A percentile compares a stretch with the other conserved stretches of the same genome.
Evolutionary conservation across 2,888 invertebrate species (phyloP).

Genomic region (Aricia artaxerxes): DNA sequence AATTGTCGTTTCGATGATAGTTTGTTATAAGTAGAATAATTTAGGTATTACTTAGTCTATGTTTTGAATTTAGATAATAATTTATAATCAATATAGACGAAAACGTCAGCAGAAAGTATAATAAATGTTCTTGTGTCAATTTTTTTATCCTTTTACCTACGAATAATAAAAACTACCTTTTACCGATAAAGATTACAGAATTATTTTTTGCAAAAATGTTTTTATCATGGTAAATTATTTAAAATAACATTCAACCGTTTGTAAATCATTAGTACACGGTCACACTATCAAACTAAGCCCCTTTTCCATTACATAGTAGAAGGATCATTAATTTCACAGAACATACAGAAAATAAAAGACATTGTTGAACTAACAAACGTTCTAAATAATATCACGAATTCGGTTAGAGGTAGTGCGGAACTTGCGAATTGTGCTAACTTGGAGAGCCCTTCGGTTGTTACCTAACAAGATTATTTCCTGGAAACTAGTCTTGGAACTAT

Average conservation of each 20-base stretch:
- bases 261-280: not conserved
- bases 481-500: slow-evolving; percentile 62
- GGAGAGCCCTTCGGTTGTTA: slow-evolving; percentile 65
- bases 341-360: not conserved
- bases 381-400: slow-evolving; percentile 43
- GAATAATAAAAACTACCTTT: no score
- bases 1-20: slow-evolving; percentile 42
- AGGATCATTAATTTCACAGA: not conserved
- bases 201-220: no score
- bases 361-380: not conserved
- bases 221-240: no score
- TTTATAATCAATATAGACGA: no score
- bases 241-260: no score
- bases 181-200: no score
- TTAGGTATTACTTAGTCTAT: no score
- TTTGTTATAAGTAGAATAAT: no score
- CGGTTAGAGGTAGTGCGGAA: slow-evolving; percentile 45
- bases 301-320: not conserved
- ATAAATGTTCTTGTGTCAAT: no score
- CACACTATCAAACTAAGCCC: not conserved
- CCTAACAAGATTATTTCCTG: slow-evolving; percentile 68
- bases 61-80: not conserved
- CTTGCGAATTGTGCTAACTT: slow-evolving; percentile 66
- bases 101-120: no score
- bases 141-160: no score